These are phyloP conservation scores for Brachyistius frenatus DNA, from an alignment of 2,113 vertebrate species.

Conservation along the genomic window DNA sequence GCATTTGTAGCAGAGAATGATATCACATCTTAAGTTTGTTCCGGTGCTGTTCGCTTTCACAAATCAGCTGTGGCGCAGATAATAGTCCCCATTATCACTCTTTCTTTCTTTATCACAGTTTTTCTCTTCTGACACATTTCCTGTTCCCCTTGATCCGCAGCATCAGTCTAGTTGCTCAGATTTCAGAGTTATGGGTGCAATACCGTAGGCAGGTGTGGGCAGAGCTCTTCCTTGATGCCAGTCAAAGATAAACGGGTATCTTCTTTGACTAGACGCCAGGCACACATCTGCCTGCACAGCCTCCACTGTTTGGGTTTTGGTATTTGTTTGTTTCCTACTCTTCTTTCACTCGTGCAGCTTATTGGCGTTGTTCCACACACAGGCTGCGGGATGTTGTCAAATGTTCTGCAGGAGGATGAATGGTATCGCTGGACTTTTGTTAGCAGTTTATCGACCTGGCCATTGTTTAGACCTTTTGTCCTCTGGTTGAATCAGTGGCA, in stretches of 20 bases:
- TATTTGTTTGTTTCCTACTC: constrained; percentile 72
- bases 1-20: constrained; percentile 34
- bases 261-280: constrained; percentile 61
- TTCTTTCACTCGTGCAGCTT: constrained; percentile 77
- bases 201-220: constrained; percentile 70
- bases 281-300: constrained; percentile 55
- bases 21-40: constrained; percentile 60
- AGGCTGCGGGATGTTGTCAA: constrained; percentile 45
- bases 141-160: constrained; percentile 65
- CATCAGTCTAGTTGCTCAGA: constrained; percentile 28
- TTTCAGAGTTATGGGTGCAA: constrained; percentile 57
- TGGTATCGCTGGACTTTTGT: constrained; percentile 44
- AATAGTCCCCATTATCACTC: constrained; percentile 57
- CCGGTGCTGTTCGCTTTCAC: constrained; percentile 64
- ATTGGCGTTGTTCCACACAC: constrained; percentile 59
- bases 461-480: constrained; percentile 51
- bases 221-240: constrained; percentile 78
- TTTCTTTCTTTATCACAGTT: constrained; percentile 50
- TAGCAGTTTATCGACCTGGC: constrained; percentile 48
- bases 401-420: constrained; percentile 55
- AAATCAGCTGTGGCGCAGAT: constrained; percentile 37
- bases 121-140: constrained; percentile 72
- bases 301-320: constrained; percentile 65
- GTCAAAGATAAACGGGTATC: constrained; percentile 76
- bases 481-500: constrained; percentile 12